These are phyloP conservation scores for Yponomeuta evonymella DNA, from an alignment of 2,888 invertebrate species.

Conservation along the genomic window DNA sequence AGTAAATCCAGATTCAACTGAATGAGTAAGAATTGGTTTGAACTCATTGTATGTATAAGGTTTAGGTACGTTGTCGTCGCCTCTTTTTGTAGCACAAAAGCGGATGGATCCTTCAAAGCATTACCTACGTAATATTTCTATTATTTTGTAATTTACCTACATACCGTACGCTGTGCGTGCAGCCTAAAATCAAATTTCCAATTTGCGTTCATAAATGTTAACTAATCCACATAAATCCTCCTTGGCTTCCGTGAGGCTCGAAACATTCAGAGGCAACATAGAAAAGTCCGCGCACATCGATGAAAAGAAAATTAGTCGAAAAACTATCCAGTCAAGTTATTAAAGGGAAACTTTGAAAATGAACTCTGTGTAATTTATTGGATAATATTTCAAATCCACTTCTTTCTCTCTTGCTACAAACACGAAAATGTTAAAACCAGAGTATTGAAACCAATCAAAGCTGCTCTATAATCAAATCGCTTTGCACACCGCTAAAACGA, in stretches of 20 bases:
- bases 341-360: too few relatives aligned
- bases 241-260: background rate
- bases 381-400: background rate
- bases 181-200: slow-evolving; percentile 28
- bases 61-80: too few relatives aligned
- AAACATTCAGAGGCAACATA: background rate
- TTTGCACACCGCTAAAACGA: background rate
- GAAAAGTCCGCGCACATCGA: background rate
- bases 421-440: background rate
- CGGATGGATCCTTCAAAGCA: slow-evolving; percentile 10
- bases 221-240: slow-evolving; percentile 26
- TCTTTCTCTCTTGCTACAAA: background rate
- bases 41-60: too few relatives aligned
- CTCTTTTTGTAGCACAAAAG: too few relatives aligned
- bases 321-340: background rate
- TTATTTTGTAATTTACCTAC: too few relatives aligned
- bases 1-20: too few relatives aligned
- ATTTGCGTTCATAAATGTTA: slow-evolving; percentile 22
- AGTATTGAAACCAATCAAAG: background rate
- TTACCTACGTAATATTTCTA: slow-evolving; percentile 12
- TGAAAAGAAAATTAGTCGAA: slow-evolving; percentile 5
- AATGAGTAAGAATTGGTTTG: too few relatives aligned
- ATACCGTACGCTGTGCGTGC: slow-evolving; percentile 28
- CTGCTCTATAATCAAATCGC: slow-evolving; percentile 9
- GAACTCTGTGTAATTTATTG: background rate